Evolutionary conservation across 2,113 vertebrate species (phyloP).

Genomic region (Pangasianodon hypophthalmus): DNA sequence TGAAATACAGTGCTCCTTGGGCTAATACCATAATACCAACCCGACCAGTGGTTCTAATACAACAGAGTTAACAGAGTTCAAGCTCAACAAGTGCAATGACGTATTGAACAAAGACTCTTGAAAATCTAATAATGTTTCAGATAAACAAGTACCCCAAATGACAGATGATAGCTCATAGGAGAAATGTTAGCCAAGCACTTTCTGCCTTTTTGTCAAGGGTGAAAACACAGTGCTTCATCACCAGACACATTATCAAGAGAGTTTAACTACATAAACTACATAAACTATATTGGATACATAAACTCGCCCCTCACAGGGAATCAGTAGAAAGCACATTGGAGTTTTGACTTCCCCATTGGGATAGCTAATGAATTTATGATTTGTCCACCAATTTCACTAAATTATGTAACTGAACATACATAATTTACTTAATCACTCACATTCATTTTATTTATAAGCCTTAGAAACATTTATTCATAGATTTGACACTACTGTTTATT

Average conservation of each 20-base stretch:
- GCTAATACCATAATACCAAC: slow-evolving; percentile 31
- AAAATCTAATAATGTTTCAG: not conserved
- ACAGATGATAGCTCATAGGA: not conserved
- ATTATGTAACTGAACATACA: not conserved
- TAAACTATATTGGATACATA: not conserved
- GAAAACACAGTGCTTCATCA: not conserved
- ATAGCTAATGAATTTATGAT: not conserved
- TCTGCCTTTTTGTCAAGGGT: not conserved
- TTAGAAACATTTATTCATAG: not conserved
- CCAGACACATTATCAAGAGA: not conserved
- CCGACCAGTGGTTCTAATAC: not conserved
- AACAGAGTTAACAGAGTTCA: not conserved
- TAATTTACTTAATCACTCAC: not conserved
- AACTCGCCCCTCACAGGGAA: not conserved
- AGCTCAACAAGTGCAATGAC: not conserved
- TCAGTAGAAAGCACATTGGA: not conserved
- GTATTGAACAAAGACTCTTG: not conserved
- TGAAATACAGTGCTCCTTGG: slow-evolving; percentile 14
- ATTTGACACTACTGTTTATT: not conserved
- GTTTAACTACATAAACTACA: not conserved
- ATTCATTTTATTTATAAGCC: not conserved
- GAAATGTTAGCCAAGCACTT: not conserved
- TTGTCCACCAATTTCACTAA: not conserved
- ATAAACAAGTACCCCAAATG: not conserved
- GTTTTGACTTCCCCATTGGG: not conserved